These are phyloP conservation scores for Ceramica pisi DNA, from an alignment of 2,888 invertebrate species.

Conservation along the genomic window DNA sequence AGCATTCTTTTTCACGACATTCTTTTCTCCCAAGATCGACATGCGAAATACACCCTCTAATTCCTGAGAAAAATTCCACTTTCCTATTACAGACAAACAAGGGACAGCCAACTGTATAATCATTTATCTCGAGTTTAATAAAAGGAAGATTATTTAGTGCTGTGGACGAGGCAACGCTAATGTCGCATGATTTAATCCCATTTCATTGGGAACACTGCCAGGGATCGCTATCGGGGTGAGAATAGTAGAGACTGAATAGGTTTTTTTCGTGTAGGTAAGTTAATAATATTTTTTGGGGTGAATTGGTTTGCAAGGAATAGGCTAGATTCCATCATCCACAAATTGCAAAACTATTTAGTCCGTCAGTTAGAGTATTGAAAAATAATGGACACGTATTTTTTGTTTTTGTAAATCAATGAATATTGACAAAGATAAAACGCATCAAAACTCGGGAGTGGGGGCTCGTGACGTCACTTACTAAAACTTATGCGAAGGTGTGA, in stretches of 20 bases:
- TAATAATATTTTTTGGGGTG: slow-evolving; percentile 32
- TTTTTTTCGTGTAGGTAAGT: slow-evolving; percentile 41
- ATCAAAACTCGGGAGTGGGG: no score
- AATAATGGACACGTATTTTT: no score
- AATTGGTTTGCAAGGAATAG: slow-evolving; percentile 3
- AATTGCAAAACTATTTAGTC: no score
- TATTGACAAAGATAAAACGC: no score
- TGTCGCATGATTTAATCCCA: slow-evolving; percentile 90
- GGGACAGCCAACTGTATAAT: slow-evolving; percentile 87
- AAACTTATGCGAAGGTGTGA: no score
- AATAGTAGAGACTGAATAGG: slow-evolving; percentile 51
- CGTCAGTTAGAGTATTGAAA: no score
- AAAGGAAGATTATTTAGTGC: slow-evolving; percentile 90
- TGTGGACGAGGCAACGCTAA: slow-evolving; percentile 83
- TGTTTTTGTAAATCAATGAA: no score
- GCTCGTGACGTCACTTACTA: no score
- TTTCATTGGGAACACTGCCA: slow-evolving; percentile 88
- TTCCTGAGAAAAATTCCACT: slow-evolving; percentile 68
- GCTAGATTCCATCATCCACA: no score
- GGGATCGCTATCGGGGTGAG: slow-evolving; percentile 62
- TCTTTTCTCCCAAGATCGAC: slow-evolving; percentile 59
- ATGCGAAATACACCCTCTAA: slow-evolving; percentile 62
- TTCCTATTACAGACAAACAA: slow-evolving; percentile 77
- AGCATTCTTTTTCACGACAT: slow-evolving; percentile 56
- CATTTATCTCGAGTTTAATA: slow-evolving; percentile 91